Conservation (phyloP, 1,140 invertebrate genomes). For the Paralvinella palmiformis region DNA sequence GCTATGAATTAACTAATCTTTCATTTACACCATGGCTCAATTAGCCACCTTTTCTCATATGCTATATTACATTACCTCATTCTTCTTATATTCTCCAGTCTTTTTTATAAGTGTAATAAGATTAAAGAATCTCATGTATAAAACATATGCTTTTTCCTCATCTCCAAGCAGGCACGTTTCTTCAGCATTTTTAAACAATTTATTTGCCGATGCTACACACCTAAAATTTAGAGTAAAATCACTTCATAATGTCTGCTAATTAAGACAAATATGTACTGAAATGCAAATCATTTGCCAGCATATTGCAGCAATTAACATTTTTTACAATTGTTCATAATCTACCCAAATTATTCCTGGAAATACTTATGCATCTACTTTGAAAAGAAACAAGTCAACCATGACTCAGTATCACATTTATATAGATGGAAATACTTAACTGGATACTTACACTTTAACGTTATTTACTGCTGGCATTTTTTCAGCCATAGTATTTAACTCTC, state of each 20-base stretch:
- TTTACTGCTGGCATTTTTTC: no score
- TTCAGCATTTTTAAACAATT: constrained; percentile 57
- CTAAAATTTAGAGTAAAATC: no score
- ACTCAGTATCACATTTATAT: no score
- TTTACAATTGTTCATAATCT: background rate
- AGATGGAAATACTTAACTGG: no score
- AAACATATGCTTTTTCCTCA: constrained; percentile 64
- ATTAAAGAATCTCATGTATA: constrained; percentile 64
- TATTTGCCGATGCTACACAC: constrained; percentile 50
- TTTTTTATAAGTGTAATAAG: constrained; percentile 47
- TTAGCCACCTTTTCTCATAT: background rate
- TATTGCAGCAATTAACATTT: background rate
- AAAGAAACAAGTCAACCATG: no score
- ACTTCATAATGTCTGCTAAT: no score
- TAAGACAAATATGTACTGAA: constrained; percentile 2
- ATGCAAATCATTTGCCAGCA: background rate
- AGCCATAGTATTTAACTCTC: no score
- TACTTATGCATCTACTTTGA: no score
- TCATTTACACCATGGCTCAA: background rate
- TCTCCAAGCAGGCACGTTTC: constrained; percentile 55
- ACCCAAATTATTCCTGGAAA: background rate
- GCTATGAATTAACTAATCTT: background rate
- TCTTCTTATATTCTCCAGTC: constrained; percentile 36
- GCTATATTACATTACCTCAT: constrained; percentile 28
- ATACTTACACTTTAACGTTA: no score